Evolutionary conservation across 2,797 vertebrate genomes (phyloP).

Genomic region (Pelochelys cantorii): DNA sequence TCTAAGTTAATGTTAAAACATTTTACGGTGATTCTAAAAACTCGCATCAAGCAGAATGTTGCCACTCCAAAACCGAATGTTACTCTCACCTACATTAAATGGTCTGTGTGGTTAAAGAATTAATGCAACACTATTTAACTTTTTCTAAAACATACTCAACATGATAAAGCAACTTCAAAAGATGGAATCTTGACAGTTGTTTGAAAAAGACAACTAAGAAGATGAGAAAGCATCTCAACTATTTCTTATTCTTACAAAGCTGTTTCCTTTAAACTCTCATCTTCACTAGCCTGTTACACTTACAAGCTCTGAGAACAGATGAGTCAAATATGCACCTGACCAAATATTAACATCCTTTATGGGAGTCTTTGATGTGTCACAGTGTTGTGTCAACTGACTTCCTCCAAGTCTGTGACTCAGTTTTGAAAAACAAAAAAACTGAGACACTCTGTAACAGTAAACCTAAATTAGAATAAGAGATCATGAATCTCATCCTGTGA

Average conservation of each 20-base stretch:
- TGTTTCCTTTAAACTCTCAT: slow-evolving; percentile 48
- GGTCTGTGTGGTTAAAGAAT: slow-evolving; percentile 61
- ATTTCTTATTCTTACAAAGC: slow-evolving; percentile 69
- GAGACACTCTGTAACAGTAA: neutral
- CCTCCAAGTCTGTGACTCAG: slow-evolving; percentile 35
- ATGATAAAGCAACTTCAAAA: slow-evolving; percentile 67
- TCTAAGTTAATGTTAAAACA: slow-evolving; percentile 36
- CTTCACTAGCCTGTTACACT: slow-evolving; percentile 23
- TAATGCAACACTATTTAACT: slow-evolving; percentile 55
- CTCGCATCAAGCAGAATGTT: slow-evolving; percentile 55
- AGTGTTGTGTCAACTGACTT: slow-evolving; percentile 16
- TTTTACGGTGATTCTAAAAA: slow-evolving; percentile 48
- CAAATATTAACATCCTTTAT: slow-evolving; percentile 76
- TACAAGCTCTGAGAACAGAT: slow-evolving; percentile 51
- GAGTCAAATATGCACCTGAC: slow-evolving; percentile 74
- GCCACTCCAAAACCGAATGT: slow-evolving; percentile 67
- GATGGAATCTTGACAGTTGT: slow-evolving; percentile 16
- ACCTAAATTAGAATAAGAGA: neutral
- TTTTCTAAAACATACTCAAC: slow-evolving; percentile 60
- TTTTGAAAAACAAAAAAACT: slow-evolving; percentile 48
- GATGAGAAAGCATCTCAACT: slow-evolving; percentile 54
- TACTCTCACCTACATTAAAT: slow-evolving; percentile 46
- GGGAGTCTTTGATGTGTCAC: slow-evolving; percentile 56
- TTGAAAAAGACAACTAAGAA: slow-evolving; percentile 52
- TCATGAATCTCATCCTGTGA: neutral